Base-by-base conservation (phyloP, 1,140 invertebrate species). In the Bombus haemorrhoidalis region DNA sequence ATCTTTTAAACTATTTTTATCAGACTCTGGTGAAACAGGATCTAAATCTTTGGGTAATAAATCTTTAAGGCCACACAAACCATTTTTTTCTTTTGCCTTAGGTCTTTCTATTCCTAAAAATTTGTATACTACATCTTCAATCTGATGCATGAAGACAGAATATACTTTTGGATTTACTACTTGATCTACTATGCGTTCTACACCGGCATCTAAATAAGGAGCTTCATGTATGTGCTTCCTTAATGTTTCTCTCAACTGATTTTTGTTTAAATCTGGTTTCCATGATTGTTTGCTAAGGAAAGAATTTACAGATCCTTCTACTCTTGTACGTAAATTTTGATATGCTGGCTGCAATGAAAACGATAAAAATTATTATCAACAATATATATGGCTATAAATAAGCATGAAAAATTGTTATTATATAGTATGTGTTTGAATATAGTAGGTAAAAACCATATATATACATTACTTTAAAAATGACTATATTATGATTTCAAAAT, bases 131-230 rank as follows among this genome's bases (percentile, higher is more conserved):
- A 98, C 96, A 91, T 98, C 97, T 94, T 98, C 98, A 73, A 99
- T 98, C 96, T 98, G 97, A 13, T 98, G 98, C 92, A 98, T 97
- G 93, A 99, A 98, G 5, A 98, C 96, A 15, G 97, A 96, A 86
- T 97, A 96, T 12, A 99, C 97, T 96, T 99, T 99, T 8, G 98
- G 98, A 95, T 99, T 98, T 0, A 99, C 98, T 1, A 99, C 98
- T 96, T 99, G 98, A 94, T 99, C 98, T 0, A 99, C 98, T 85
- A 99, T 98, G 89, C 98, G 96, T 93, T 99, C 98, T 9, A 99
- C 97, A 37, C 98, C 98, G 83, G 96, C 93, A 73, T 96, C 95
- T 13, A 95, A 95, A 47, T 95, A 95, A 9, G 95, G 91, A 12
- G 93, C 94, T 15, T 99, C 98, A 79, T 97, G 96, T 72, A 99